Percentiles rank a stretch among this genome's conserved stretches.
Evolutionary conservation across 2,113 vertebrate genomes (phyloP).

Genomic region (Mesoclemmys tuberculata): DNA sequence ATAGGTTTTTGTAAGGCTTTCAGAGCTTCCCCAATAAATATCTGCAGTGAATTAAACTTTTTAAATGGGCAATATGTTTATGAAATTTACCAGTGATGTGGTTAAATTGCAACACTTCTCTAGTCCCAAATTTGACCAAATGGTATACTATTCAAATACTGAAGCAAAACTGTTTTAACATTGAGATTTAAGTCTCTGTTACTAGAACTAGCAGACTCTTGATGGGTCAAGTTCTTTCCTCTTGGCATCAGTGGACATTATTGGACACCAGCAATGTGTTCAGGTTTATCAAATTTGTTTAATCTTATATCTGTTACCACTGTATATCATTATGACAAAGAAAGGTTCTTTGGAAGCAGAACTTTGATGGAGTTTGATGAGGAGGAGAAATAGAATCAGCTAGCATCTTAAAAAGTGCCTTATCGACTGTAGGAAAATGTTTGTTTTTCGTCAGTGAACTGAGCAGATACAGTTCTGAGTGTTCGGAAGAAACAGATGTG

Average conservation of each 20-base stretch:
- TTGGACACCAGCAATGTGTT: not conserved
- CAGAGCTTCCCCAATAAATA: not conserved
- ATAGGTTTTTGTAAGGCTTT: slow-evolving; percentile 6
- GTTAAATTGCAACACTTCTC: not conserved
- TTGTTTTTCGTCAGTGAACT: not conserved
- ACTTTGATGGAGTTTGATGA: slow-evolving; percentile 7
- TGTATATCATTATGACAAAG: not conserved
- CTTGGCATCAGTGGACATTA: not conserved
- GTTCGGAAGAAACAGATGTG: not conserved
- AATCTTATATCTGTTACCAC: not conserved
- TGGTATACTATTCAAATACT: not conserved
- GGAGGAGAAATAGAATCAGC: slow-evolving; percentile 13
- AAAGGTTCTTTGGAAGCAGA: not conserved
- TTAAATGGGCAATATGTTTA: not conserved
- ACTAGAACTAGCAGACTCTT: not conserved
- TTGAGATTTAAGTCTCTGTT: slow-evolving; percentile 30
- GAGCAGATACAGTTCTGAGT: not conserved
- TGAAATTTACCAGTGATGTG: not conserved
- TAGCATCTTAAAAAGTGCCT: slow-evolving; percentile 28
- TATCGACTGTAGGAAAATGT: not conserved
- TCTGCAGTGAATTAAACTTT: slow-evolving; percentile 28
- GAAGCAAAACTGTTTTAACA: not conserved
- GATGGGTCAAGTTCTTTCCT: not conserved
- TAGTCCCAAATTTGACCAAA: not conserved
- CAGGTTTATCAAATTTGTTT: not conserved